Evolutionary conservation across 1,140 invertebrate species (phyloP).

Genomic region (Drosophila azteca): DNA sequence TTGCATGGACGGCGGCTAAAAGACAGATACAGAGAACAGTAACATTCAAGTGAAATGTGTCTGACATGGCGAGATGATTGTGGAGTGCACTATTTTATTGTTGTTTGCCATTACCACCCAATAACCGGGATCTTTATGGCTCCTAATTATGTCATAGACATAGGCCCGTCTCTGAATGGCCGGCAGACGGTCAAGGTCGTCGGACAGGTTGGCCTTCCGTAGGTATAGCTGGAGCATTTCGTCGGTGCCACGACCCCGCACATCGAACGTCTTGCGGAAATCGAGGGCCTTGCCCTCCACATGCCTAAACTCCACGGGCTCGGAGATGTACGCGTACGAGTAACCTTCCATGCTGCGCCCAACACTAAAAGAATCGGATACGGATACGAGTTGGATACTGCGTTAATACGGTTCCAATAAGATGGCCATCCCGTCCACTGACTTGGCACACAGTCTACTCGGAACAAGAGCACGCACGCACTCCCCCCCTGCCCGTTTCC

Average conservation of each 20-base stretch:
- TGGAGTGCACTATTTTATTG: not conserved
- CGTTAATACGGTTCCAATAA: conserved; percentile 51
- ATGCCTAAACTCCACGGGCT: conserved; percentile 75
- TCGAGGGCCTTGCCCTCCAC: conserved; percentile 65
- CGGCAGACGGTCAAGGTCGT: conserved; percentile 65
- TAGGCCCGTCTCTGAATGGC: conserved; percentile 70
- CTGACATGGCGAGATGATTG: not conserved
- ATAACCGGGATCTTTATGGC: conserved; percentile 73
- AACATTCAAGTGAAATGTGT: conserved; percentile 16
- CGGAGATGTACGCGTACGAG: conserved; percentile 68
- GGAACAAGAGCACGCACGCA: no score
- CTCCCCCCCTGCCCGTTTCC: conserved; percentile 20
- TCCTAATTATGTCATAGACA: conserved; percentile 79
- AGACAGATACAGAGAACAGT: conserved; percentile 17
- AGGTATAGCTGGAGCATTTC: conserved; percentile 76
- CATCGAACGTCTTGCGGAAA: conserved; percentile 77
- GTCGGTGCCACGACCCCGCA: conserved; percentile 69
- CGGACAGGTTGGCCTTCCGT: conserved; percentile 66
- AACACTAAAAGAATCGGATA: conserved; percentile 58
- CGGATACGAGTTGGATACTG: conserved; percentile 39
- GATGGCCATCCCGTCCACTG: conserved; percentile 15
- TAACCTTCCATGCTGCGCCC: conserved; percentile 49
- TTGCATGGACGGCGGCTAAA: conserved; percentile 72
- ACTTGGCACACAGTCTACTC: not conserved
- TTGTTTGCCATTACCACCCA: conserved; percentile 71